Conservation (phyloP, 2,113 vertebrate genomes). For the Chaetura pelagica region DNA sequence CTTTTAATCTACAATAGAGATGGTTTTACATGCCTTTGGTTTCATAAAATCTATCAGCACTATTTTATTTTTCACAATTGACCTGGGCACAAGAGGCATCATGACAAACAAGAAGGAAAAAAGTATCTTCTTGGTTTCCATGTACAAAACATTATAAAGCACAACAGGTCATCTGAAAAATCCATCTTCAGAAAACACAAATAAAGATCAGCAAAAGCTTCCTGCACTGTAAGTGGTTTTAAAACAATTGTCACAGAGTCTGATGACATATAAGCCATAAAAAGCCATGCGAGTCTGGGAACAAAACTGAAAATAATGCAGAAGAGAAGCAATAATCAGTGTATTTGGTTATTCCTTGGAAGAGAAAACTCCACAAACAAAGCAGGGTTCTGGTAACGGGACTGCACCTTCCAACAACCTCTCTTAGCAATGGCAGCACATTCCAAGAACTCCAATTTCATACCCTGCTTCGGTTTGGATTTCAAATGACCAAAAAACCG, state of each 20-base stretch:
- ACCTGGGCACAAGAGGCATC: not conserved
- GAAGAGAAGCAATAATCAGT: not conserved
- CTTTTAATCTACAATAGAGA: not conserved
- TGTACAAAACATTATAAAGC: not conserved
- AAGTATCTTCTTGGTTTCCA: not conserved
- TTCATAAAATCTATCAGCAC: not conserved
- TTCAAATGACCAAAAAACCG: not conserved
- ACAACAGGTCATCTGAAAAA: not conserved
- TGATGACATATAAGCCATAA: not conserved
- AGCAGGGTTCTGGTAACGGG: not conserved
- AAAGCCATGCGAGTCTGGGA: not conserved
- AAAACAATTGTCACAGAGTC: not conserved
- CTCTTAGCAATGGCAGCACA: not conserved
- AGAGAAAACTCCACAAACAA: not conserved
- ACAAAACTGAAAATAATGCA: not conserved
- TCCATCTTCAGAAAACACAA: not conserved
- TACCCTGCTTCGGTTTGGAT: not conserved
- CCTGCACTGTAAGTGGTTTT: not conserved
- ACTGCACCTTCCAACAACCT: not conserved
- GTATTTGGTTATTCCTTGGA: not conserved
- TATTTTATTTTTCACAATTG: not conserved
- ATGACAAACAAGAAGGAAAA: not conserved
- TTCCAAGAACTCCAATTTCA: not conserved
- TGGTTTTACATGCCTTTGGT: not conserved
- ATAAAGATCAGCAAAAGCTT: not conserved